Evolutionary conservation across 2,888 invertebrate genomes (phyloP), one percentile per base, ranked within the genome.

Genomic region (Oxytorus armatus): DNA sequence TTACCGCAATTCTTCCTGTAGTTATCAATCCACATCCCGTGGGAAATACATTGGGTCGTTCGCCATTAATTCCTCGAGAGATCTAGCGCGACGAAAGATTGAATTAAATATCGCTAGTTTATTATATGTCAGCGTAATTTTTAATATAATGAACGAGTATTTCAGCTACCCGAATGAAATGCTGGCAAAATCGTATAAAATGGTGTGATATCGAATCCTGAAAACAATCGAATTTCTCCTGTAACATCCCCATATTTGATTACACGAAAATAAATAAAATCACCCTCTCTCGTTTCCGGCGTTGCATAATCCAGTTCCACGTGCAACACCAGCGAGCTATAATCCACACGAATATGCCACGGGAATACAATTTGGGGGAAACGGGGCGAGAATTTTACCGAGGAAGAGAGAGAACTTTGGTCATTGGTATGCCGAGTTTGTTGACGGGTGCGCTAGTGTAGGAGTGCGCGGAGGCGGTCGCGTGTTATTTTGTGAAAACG

Each of bases 401-500:
- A 49, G 55, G n/a, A n/a, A 70, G 23, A 39, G 61, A 42, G 69
- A 76, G 74, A 55, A 83, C 82, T 65, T 47, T 23, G 1, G 44
- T 78, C 85, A 89, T 90, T 90, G 88, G 89, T 90, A 91, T 90
- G 89, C 72, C 88, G 82, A 82, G 80, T 66, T 78, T 77, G 84
- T 83, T 86, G 88, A 89, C 85, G 89, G 86, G 88, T 88, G 88
- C 88, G 88, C 89, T 85, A 86, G 87, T 88, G 88, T 88, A 88
- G 88, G 86, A 65, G 70, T 51, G 70, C 51, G 61, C 25, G 55
- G 55, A 63, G 68, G 57, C 39, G 65, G 61, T 77, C 84, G 86
- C 85, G 86, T 90, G 90, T 91, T 91, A 91, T 90, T 90, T 89
- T 87, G 86, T 88, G 89, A 90, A 85, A 90, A 91, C 89, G 87